These are phyloP conservation scores for Trichopria drosophilae DNA, from an alignment of 2,888 invertebrate genomes.

Conservation along the genomic window DNA sequence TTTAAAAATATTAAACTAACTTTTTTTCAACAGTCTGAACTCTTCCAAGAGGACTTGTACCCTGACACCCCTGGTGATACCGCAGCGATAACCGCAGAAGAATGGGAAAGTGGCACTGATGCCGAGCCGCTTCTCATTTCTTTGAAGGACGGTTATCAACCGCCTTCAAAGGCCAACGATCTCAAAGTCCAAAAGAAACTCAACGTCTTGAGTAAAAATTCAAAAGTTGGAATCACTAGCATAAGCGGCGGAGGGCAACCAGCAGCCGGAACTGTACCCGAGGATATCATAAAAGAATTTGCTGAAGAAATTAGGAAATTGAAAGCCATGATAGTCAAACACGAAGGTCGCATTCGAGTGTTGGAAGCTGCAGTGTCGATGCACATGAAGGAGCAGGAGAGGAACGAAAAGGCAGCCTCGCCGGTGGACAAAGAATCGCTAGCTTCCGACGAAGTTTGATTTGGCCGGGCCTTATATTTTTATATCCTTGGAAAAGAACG, in stretches of 20 bases:
- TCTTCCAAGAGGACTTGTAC: slow-evolving; percentile 96
- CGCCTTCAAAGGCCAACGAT: slow-evolving; percentile 65
- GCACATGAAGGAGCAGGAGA: slow-evolving; percentile 56
- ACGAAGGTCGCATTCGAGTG: slow-evolving; percentile 83
- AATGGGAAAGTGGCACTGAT: slow-evolving; percentile 88
- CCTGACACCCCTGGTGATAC: slow-evolving; percentile 93
- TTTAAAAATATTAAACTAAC: too few species aligned
- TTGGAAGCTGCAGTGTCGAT: slow-evolving; percentile 69
- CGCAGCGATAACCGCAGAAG: slow-evolving; percentile 86
- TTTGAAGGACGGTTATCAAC: slow-evolving; percentile 77
- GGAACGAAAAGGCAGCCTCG: slow-evolving; percentile 52
- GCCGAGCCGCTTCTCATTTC: slow-evolving; percentile 90
- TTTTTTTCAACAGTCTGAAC: slow-evolving; percentile 72
- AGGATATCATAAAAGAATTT: slow-evolving; percentile 79
- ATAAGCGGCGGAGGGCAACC: slow-evolving; percentile 36
- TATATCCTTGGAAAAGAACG: slow-evolving; percentile 40
- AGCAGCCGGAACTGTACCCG: slow-evolving; percentile 59
- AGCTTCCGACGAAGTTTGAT: slow-evolving; percentile 56
- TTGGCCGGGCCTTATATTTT: slow-evolving; percentile 37
- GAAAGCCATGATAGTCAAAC: slow-evolving; percentile 92
- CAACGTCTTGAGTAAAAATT: slow-evolving; percentile 77
- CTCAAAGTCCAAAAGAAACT: slow-evolving; percentile 77
- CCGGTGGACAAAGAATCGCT: slow-evolving; percentile 50
- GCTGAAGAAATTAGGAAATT: slow-evolving; percentile 88
- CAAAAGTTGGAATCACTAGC: slow-evolving; percentile 50